phyloP scores from a whole-genome alignment of 2,113 vertebrate genomes.

The Tapirus terrestris region DNA sequence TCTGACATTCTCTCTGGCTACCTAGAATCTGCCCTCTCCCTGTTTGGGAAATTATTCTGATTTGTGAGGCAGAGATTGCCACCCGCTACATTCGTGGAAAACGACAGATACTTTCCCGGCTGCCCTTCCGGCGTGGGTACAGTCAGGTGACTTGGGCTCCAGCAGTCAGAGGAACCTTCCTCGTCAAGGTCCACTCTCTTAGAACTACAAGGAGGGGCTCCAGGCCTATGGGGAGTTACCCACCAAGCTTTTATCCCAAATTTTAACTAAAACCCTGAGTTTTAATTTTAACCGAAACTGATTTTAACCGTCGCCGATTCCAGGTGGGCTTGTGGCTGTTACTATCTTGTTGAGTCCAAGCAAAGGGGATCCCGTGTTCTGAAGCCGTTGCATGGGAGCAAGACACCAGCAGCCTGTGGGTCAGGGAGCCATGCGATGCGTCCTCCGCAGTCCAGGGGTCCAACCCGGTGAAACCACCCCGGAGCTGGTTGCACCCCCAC shows the following conservation, averaged over 20 bases:
- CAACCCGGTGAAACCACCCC: background rate
- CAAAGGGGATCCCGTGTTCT: background rate
- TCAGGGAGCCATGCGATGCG: background rate
- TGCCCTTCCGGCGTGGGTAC: background rate
- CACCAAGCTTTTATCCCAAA: background rate
- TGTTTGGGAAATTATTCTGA: background rate
- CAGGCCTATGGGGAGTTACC: background rate
- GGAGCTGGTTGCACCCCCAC: background rate
- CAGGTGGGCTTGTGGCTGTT: background rate
- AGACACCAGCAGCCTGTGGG: background rate
- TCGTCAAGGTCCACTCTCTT: background rate
- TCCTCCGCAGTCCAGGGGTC: background rate
- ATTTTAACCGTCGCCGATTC: background rate
- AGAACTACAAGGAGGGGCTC: background rate
- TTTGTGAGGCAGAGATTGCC: background rate
- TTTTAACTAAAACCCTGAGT: background rate
- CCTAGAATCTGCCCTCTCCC: background rate
- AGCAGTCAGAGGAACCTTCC: background rate
- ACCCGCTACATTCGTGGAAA: background rate
- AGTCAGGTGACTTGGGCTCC: background rate
- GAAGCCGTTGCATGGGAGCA: background rate
- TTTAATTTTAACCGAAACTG: conserved; percentile 2
- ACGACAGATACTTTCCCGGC: background rate
- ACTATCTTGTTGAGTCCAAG: background rate
- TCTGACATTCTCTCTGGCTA: background rate